Evolutionary conservation across 2,797 vertebrate genomes (phyloP), one percentile per base, ranked within the genome.

Genomic region (Phataginus tricuspis): DNA sequence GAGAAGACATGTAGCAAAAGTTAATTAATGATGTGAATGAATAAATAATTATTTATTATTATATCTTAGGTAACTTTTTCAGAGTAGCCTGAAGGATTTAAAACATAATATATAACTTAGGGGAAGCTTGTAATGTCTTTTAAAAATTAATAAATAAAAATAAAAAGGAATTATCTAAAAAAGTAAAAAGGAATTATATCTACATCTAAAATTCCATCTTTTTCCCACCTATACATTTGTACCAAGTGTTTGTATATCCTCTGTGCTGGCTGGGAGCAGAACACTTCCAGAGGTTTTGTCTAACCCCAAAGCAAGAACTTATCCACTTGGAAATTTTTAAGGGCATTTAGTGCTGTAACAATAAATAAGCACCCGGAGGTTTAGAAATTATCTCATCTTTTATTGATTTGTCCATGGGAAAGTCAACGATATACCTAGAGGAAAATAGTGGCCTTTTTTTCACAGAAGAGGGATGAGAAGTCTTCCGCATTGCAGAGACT

Each of bases 331-430:
- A 86, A 89, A 61, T 42, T 85, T 85, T n/a, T 66, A 59, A 89
- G 78, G 51, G 29, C 16, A 59, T 85, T 84, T 59, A 66, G 37
- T 85, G 12, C n/a, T 39, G 9, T 85, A 90, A 59, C 21, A 79
- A 57, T 34, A 74, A 66, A 80, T 31, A 61, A 77, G 66, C 39
- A 84, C 13, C 25, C 9, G 74, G 25, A 15, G 16, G 16, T 51
- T 74, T 93, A 57, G 61, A n/a, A 42, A 79, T 86, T 34, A 64
- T 90, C n/a, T 87, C 55, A 82, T 82, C 19, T 86, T 85, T 90
- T 86, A 61, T 63, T 83, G 88, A 88, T 88, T 88, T 88, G 27
- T 68, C 31, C 29, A 74, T 29, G 49, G 37, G 21, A 90, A 95
- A 68, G 51, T 59, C 8, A 85, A 85, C 59, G 11, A 75, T n/a